These are phyloP conservation scores for Neria commutata DNA, from an alignment of 2,888 invertebrate species.

Conservation along the genomic window DNA sequence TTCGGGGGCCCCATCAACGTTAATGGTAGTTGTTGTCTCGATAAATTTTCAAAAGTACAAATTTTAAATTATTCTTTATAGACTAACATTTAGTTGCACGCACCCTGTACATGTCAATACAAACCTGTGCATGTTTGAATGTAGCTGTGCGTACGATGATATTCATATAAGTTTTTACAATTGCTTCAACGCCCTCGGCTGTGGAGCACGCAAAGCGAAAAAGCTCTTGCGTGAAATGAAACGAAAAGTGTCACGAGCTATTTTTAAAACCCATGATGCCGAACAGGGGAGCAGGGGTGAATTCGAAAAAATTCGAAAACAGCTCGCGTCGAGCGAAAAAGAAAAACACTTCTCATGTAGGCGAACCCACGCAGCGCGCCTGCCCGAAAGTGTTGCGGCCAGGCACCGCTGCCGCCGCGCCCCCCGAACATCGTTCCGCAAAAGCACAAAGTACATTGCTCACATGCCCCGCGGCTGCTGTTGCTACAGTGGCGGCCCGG, in stretches of 20 bases:
- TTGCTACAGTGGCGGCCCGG: no score
- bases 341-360: conserved; percentile 11
- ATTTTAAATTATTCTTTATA: no score
- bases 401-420: background rate
- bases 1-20: no score
- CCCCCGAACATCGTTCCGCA: background rate
- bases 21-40: no score
- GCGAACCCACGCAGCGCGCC: conserved; percentile 7
- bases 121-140: no score
- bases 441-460: background rate
- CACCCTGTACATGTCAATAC: no score
- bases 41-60: no score
- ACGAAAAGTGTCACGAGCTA: conserved; percentile 9
- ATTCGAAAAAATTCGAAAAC: conserved; percentile 9
- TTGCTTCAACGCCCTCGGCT: no score
- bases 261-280: conserved; percentile 2
- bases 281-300: conserved; percentile 6
- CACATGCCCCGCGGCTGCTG: background rate
- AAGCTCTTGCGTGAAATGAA: background rate
- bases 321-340: conserved; percentile 7
- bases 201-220: background rate
- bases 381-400: conserved; percentile 11
- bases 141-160: no score
- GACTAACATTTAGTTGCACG: no score
- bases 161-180: no score